Evolutionary conservation across 2,888 invertebrate genomes (phyloP).

Genomic region (Clunio marinus): DNA sequence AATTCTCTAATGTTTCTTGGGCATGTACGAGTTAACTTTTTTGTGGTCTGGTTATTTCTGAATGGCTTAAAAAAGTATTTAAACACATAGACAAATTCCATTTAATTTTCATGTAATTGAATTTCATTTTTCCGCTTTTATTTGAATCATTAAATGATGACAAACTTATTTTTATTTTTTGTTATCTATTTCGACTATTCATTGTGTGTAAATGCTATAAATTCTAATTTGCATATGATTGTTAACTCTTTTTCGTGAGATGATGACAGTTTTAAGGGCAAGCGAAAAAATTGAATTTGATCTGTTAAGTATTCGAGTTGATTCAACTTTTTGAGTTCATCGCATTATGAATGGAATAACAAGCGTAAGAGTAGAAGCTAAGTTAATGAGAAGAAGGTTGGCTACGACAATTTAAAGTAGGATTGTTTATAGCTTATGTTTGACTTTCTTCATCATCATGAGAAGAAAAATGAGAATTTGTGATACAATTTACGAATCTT

Average conservation of each 20-base stretch:
- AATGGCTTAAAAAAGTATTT: background rate
- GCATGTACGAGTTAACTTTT: slow-evolving; percentile 4
- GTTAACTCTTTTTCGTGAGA: background rate
- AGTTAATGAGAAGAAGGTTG: no score
- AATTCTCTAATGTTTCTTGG: slow-evolving; percentile 17
- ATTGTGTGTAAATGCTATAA: slow-evolving; percentile 32
- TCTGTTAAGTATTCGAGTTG: background rate
- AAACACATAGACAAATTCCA: background rate
- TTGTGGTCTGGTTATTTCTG: slow-evolving; percentile 25
- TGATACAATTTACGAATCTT: no score
- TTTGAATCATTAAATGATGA: slow-evolving; percentile 14
- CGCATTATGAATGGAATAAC: background rate
- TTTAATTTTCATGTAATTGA: slow-evolving; percentile 20
- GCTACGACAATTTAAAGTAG: no score
- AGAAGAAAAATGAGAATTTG: background rate
- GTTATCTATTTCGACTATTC: background rate
- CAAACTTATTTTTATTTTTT: background rate
- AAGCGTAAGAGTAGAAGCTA: no score
- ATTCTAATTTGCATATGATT: slow-evolving; percentile 30
- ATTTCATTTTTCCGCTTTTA: slow-evolving; percentile 12
- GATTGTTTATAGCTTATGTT: no score
- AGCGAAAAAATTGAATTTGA: background rate
- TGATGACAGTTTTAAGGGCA: slow-evolving; percentile 21
- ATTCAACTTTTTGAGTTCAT: background rate
- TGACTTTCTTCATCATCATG: no score